Conservation (phyloP, 2,888 invertebrate genomes). For the Netelia virgata region DNA sequence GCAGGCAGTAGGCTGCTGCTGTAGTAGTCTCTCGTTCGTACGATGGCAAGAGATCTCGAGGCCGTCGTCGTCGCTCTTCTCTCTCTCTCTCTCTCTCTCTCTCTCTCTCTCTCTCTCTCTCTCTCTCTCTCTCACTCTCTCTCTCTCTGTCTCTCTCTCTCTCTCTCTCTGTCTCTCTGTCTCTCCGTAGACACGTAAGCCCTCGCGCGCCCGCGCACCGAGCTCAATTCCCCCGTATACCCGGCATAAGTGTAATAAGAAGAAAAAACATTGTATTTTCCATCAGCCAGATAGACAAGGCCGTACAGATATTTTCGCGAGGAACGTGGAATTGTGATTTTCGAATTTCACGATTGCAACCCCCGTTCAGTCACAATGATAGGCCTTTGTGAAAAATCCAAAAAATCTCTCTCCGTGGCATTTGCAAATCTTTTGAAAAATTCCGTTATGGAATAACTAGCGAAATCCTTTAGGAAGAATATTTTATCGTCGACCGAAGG, state of each 20-base stretch:
- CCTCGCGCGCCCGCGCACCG: slow-evolving; percentile 61
- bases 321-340: too few relatives aligned
- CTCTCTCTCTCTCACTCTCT: too few relatives aligned
- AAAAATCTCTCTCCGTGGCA: too few relatives aligned
- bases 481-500: neutral
- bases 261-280: neutral
- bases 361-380: too few relatives aligned
- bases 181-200: slow-evolving; percentile 40
- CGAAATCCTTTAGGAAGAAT: neutral
- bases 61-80: slow-evolving; percentile 24
- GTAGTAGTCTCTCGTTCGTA: slow-evolving; percentile 26
- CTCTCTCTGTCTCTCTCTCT: slow-evolving; percentile 24
- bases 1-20: slow-evolving; percentile 35
- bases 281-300: neutral
- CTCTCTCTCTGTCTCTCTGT: slow-evolving; percentile 26
- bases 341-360: too few relatives aligned
- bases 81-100: slow-evolving; percentile 22
- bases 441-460: too few relatives aligned
- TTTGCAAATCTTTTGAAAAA: neutral
- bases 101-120: slow-evolving; percentile 28
- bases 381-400: too few relatives aligned
- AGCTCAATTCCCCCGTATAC: slow-evolving; percentile 29
- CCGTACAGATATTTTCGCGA: too few relatives aligned
- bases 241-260: neutral
- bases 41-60: slow-evolving; percentile 54